Conservation (phyloP, 2,797 vertebrate genomes). For the Serranus cabrilla region DNA sequence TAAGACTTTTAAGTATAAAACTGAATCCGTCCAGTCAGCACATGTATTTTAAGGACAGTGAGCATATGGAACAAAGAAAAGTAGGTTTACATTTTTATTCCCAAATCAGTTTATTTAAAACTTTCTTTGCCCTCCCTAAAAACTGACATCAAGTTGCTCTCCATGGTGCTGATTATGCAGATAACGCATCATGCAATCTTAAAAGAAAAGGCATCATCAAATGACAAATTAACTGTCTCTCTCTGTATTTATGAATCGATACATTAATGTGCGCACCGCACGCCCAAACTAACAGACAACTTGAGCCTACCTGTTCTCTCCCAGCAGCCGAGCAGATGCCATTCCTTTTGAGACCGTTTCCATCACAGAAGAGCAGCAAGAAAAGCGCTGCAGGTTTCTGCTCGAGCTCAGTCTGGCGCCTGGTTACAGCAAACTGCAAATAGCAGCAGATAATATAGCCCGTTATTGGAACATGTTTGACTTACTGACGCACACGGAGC, state of each 20-base stretch:
- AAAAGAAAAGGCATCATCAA: not conserved
- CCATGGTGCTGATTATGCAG: conserved; percentile 83
- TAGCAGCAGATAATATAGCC: conserved; percentile 78
- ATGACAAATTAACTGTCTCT: not conserved
- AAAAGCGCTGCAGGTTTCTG: conserved; percentile 50
- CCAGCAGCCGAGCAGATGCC: conserved; percentile 43
- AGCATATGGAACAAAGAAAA: not conserved
- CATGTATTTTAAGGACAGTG: not conserved
- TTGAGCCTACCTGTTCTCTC: conserved; percentile 68
- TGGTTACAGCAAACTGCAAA: conserved; percentile 79
- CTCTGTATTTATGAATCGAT: not conserved
- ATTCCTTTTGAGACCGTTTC: conserved; percentile 46
- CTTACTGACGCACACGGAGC: conserved; percentile 75
- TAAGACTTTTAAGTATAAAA: not conserved
- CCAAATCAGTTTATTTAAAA: not conserved
- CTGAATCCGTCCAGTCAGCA: not conserved
- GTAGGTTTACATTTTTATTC: not conserved
- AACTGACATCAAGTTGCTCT: conserved; percentile 75
- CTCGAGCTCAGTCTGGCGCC: conserved; percentile 63
- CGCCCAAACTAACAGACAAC: conserved; percentile 28
- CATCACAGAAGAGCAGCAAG: conserved; percentile 42
- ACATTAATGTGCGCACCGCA: not conserved
- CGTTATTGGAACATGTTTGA: conserved; percentile 81
- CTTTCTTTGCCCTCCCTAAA: not conserved
- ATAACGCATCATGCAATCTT: not conserved